Percentiles rank a stretch among this genome's conserved stretches.
Conservation (phyloP, 1,140 invertebrate genomes). For the Macrobrachium rosenbergii region DNA sequence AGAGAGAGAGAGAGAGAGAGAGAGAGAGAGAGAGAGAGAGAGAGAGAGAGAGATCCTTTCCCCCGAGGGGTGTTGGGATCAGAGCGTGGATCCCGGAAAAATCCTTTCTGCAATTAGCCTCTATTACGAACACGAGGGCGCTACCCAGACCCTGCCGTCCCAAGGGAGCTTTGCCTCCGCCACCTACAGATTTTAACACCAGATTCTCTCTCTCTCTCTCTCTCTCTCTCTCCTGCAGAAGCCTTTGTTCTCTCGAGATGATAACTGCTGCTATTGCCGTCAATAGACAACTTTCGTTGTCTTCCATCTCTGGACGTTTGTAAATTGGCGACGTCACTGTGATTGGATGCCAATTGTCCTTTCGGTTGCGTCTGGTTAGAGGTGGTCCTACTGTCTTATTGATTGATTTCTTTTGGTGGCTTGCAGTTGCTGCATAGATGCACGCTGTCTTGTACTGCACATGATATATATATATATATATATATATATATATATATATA, state of each 20-base stretch:
- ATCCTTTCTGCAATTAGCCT: constrained; percentile 63
- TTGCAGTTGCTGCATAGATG: too few relatives aligned
- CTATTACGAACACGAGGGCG: constrained; percentile 48
- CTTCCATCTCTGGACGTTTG: too few relatives aligned
- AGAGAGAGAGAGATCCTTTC: constrained; percentile 19
- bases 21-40: neutral
- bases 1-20: neutral
- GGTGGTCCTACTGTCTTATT: too few relatives aligned
- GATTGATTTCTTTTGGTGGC: too few relatives aligned
- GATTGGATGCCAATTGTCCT: too few relatives aligned
- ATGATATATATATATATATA: too few relatives aligned
- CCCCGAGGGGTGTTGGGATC: constrained; percentile 53
- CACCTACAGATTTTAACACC: constrained; percentile 58
- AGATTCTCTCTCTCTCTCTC: neutral
- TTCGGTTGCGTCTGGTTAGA: too few relatives aligned
- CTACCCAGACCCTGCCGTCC: neutral
- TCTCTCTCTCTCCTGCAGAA: neutral
- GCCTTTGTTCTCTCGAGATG: neutral
- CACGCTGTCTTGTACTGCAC: too few relatives aligned
- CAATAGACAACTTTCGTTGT: too few relatives aligned
- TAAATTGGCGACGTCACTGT: too few relatives aligned
- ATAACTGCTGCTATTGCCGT: too few relatives aligned
- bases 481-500: too few relatives aligned
- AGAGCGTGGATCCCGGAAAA: constrained; percentile 60
- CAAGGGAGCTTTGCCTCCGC: constrained; percentile 22